phyloP scores from a whole-genome alignment of 2,113 vertebrate genomes.

The Leucoraja erinaceus region DNA sequence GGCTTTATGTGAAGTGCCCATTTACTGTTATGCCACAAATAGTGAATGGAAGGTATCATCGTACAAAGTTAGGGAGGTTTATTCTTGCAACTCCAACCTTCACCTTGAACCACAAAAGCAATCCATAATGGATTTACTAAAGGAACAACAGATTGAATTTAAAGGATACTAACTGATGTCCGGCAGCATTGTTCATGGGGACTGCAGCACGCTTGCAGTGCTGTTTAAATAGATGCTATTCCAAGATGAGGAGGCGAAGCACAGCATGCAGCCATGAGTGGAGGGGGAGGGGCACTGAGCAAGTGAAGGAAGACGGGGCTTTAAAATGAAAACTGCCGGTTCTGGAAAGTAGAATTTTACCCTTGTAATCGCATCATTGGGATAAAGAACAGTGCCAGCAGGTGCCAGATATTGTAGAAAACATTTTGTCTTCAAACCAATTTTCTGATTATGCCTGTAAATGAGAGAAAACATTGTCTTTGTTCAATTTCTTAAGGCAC shows the following conservation, averaged over 20 bases:
- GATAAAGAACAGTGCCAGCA: neutral
- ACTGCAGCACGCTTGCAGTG: neutral
- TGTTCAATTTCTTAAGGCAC: neutral
- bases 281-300: neutral
- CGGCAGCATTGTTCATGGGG: neutral
- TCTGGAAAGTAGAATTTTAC: neutral
- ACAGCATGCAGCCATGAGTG: neutral
- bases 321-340: neutral
- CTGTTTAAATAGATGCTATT: neutral
- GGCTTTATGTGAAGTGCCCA: neutral
- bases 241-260: neutral
- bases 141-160: constrained; percentile 24
- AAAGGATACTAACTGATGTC: constrained; percentile 18
- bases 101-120: constrained; percentile 4
- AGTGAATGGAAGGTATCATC: neutral
- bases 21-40: neutral
- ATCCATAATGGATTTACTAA: constrained; percentile 17
- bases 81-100: neutral
- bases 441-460: neutral
- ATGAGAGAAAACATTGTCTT: neutral
- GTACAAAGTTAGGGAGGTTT: neutral
- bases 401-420: neutral
- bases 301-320: neutral
- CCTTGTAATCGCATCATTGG: neutral
- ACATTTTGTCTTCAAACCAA: neutral